Conservation (phyloP, 2,797 vertebrate species). For the Megaceryle alcyon region DNA sequence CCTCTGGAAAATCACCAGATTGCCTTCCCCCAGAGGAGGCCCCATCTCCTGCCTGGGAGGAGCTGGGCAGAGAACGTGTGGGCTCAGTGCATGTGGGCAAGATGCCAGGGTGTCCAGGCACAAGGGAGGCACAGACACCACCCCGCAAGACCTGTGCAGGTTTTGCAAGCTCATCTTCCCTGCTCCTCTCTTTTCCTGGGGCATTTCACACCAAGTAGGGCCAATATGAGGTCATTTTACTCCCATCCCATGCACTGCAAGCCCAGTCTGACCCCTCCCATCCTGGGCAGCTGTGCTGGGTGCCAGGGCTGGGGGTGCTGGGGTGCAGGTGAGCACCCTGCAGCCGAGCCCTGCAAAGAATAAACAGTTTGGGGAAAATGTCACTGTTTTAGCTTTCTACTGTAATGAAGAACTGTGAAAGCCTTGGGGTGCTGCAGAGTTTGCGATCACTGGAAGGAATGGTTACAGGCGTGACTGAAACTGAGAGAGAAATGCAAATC, state of each 20-base stretch:
- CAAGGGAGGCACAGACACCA: background rate
- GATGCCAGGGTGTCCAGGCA: background rate
- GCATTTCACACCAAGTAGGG: too few species aligned
- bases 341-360: background rate
- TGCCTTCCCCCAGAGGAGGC: background rate
- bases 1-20: background rate
- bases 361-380: fast-evolving
- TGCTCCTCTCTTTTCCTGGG: background rate
- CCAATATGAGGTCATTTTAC: background rate
- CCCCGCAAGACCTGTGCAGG: fast-evolving
- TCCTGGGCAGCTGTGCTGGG: background rate
- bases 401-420: background rate
- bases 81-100: background rate
- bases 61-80: fast-evolving
- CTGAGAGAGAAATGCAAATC: background rate
- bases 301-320: background rate
- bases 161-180: background rate
- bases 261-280: background rate
- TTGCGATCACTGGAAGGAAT: fast-evolving
- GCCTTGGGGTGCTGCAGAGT: fast-evolving
- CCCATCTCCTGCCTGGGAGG: background rate
- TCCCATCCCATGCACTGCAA: fast-evolving
- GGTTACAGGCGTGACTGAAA: background rate
- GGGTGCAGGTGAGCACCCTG: background rate
- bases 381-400: background rate